A percentile compares a stretch with the other conserved stretches of the same genome.
phyloP scores from a whole-genome alignment of 2,888 invertebrate species.

The Drosophila siamana region DNA sequence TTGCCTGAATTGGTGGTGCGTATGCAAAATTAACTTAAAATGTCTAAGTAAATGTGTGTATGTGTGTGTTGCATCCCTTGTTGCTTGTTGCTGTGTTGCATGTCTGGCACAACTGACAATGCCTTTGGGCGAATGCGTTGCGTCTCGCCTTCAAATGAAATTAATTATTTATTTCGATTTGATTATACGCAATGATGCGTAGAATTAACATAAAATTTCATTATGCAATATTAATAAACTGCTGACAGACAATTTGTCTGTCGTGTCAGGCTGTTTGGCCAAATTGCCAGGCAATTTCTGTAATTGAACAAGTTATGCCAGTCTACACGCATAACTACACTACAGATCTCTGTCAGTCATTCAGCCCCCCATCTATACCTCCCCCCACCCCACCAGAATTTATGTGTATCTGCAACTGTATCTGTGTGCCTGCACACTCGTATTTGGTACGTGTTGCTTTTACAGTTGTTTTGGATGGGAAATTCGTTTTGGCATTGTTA shows the following conservation, averaged over 20 bases:
- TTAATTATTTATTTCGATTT: conserved; percentile 84
- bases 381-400: no score
- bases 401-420: conserved; percentile 2
- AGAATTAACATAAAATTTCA: conserved; percentile 85
- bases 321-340: conserved; percentile 6
- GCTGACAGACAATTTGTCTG: conserved; percentile 60
- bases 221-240: conserved; percentile 82
- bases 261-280: conserved; percentile 14
- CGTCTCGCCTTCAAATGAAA: conserved; percentile 74
- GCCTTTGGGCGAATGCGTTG: conserved; percentile 51
- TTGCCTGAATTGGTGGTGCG: conserved; percentile 83
- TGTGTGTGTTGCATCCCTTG: conserved; percentile 44
- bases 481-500: conserved; percentile 58
- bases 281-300: conserved; percentile 70
- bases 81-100: conserved; percentile 9
- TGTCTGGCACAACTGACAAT: conserved; percentile 17
- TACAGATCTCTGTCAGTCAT: background rate
- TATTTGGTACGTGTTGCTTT: conserved; percentile 3
- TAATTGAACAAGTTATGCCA: conserved; percentile 70
- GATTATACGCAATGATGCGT: conserved; percentile 84
- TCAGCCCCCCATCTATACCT: background rate
- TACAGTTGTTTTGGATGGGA: conserved; percentile 24
- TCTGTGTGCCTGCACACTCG: no score
- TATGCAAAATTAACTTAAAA: conserved; percentile 20
- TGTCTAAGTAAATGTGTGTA: background rate